These are phyloP conservation scores for Drosophila nr. perissopoda DNA, from an alignment of 2,888 invertebrate genomes.

Conservation along the genomic window DNA sequence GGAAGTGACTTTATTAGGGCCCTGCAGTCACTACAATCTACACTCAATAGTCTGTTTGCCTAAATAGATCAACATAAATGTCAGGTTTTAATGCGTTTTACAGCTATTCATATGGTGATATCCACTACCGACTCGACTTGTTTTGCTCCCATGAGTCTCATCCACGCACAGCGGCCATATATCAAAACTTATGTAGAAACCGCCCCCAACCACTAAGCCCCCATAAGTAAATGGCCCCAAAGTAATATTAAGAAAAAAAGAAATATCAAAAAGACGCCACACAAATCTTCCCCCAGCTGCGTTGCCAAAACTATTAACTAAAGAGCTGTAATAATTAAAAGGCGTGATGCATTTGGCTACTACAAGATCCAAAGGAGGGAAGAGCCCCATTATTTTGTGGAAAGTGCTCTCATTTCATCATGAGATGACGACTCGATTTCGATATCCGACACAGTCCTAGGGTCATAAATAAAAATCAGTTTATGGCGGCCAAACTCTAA, in stretches of 20 bases:
- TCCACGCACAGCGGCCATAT: conserved; percentile 45
- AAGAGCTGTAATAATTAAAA: conserved; percentile 78
- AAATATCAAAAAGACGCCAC: conserved; percentile 13
- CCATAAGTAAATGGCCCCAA: conserved; percentile 36
- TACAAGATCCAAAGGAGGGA: conserved; percentile 27
- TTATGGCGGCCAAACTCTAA: conserved; percentile 76
- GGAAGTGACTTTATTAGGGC: conserved; percentile 58
- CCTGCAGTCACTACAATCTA: conserved; percentile 26
- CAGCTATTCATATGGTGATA: conserved; percentile 66
- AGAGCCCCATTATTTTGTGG: conserved; percentile 12
- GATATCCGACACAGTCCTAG: conserved; percentile 49
- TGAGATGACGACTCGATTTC: conserved; percentile 76
- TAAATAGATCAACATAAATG: conserved; percentile 79
- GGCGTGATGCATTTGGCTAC: conserved; percentile 70
- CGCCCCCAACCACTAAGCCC: conserved; percentile 59
- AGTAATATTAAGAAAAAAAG: conserved; percentile 7
- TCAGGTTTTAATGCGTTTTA: conserved; percentile 64
- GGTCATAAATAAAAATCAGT: conserved; percentile 79
- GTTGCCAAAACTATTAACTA: conserved; percentile 78
- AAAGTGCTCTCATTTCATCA: conserved; percentile 74
- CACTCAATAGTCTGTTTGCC: conserved; percentile 56
- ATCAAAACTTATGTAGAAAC: conserved; percentile 42
- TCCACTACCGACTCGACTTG: conserved; percentile 45
- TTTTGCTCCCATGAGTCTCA: conserved; percentile 23
- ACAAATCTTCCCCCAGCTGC: conserved; percentile 69